Percentiles rank a stretch among this genome's conserved stretches.
Evolutionary conservation across 2,797 vertebrate genomes (phyloP).

Genomic region (Diplodus sargus): DNA sequence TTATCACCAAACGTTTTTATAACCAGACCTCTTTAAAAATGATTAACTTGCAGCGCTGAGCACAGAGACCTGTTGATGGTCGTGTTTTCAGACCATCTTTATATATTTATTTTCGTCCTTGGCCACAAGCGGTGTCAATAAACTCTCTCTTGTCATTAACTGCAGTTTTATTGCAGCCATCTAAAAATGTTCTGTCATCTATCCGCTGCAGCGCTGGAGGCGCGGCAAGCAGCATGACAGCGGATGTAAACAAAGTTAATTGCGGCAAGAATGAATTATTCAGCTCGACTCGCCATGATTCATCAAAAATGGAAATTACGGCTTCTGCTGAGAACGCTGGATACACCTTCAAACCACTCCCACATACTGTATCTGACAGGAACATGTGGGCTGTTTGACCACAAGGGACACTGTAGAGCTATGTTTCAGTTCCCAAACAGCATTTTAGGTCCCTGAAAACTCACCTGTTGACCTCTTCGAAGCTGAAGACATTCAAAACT

Average conservation of each 20-base stretch:
- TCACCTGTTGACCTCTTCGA: too few species aligned
- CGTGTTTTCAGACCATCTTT: background rate
- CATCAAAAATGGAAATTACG: constrained; percentile 22
- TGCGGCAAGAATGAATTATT: constrained; percentile 32
- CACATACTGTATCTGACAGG: background rate
- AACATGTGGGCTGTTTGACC: background rate
- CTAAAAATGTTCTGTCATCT: constrained; percentile 2
- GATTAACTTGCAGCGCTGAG: background rate
- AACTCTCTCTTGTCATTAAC: constrained; percentile 15
- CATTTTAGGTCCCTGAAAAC: too few species aligned
- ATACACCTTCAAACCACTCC: background rate
- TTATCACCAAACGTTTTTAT: background rate
- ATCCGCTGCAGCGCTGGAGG: background rate
- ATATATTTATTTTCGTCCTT: background rate
- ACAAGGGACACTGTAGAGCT: background rate
- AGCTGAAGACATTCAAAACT: too few species aligned
- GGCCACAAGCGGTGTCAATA: background rate
- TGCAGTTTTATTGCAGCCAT: constrained; percentile 26
- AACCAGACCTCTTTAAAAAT: background rate
- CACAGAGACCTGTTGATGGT: background rate
- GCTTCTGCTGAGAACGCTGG: background rate
- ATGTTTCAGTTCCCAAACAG: background rate
- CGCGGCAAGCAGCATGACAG: constrained; percentile 10
- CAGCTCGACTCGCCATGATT: constrained; percentile 2
- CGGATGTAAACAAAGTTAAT: constrained; percentile 28